phyloP scores from a whole-genome alignment of 2,797 vertebrate genomes.

The Alcedo quadribrachys region DNA sequence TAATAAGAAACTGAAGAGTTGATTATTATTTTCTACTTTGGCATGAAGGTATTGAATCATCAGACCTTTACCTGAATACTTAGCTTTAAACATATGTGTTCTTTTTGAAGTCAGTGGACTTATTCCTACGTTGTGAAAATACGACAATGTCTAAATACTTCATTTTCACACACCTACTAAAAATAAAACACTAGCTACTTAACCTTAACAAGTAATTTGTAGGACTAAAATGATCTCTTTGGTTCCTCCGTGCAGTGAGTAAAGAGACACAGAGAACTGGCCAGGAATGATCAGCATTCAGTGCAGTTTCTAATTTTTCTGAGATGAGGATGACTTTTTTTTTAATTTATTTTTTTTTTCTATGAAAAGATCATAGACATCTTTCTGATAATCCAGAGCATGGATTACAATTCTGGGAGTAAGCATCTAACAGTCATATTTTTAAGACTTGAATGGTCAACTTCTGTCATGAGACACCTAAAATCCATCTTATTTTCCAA shows the following conservation, averaged over 20 bases:
- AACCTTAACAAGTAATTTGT: not conserved
- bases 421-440: not conserved
- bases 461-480: not conserved
- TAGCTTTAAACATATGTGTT: not conserved
- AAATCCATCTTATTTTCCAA: not conserved
- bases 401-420: not conserved
- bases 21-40: slow-evolving; percentile 3
- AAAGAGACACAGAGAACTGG: not conserved
- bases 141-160: not conserved
- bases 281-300: not conserved
- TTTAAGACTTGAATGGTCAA: not conserved
- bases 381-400: not conserved
- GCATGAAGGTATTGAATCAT: not conserved
- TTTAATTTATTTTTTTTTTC: not conserved
- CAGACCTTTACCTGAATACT: not conserved
- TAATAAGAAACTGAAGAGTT: not conserved
- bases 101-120: not conserved
- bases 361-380: not conserved
- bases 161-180: not conserved
- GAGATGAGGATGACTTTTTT: not conserved
- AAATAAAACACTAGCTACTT: not conserved
- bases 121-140: not conserved
- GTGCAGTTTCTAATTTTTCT: not conserved
- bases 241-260: not conserved
- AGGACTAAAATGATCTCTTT: not conserved